Conservation (phyloP, 2,113 vertebrate species). For the Gila orcuttii region DNA sequence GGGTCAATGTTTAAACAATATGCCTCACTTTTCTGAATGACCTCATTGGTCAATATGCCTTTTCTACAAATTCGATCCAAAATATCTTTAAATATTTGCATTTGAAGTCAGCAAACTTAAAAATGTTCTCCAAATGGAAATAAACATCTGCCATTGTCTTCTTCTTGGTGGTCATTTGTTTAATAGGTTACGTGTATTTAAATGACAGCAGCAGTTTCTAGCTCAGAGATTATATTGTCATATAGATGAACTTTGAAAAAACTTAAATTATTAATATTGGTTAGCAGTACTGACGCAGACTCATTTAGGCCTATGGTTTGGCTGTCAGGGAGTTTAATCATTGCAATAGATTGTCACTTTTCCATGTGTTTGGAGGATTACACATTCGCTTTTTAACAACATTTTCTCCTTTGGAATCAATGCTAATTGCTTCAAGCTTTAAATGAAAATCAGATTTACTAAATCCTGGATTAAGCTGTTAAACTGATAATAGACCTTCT, state of each 20-base stretch:
- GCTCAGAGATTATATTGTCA: not conserved
- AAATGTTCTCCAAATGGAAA: not conserved
- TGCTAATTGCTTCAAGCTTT: not conserved
- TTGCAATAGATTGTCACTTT: not conserved
- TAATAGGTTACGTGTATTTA: not conserved
- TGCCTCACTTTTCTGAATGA: constrained; percentile 27
- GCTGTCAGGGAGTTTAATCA: not conserved
- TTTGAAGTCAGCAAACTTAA: not conserved
- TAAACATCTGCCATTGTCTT: not conserved
- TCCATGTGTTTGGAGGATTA: constrained; percentile 18
- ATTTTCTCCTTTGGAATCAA: constrained; percentile 64
- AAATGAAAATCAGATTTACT: constrained; percentile 38
- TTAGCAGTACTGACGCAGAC: not conserved
- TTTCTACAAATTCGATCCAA: not conserved
- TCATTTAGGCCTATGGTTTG: not conserved
- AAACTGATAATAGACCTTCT: constrained; percentile 46
- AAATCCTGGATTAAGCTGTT: constrained; percentile 36
- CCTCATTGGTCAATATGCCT: constrained; percentile 26
- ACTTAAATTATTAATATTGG: not conserved
- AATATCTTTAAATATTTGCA: not conserved
- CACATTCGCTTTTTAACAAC: constrained; percentile 16
- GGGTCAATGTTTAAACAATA: constrained; percentile 44
- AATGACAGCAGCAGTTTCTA: not conserved
- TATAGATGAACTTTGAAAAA: not conserved
- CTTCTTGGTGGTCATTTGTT: not conserved